A percentile compares a stretch with the other conserved stretches of the same genome.
phyloP scores from a whole-genome alignment of 2,797 vertebrate species.

The Denticeps clupeoides region DNA sequence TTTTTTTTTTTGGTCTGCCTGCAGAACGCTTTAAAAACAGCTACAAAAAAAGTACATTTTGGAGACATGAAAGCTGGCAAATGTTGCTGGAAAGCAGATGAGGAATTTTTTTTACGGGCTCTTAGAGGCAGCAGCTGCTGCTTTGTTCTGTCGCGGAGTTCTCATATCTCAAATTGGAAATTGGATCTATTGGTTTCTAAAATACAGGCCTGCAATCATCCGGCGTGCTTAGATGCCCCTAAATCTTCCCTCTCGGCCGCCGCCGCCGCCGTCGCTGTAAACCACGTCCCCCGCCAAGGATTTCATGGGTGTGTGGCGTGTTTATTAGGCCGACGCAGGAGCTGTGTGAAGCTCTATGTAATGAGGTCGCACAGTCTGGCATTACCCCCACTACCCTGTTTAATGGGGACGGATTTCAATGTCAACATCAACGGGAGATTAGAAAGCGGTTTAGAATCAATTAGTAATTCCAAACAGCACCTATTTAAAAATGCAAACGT shows the following conservation, averaged over 20 bases:
- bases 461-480: too few species aligned
- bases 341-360: constrained; percentile 12
- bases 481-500: too few species aligned
- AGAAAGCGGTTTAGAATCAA: constrained; percentile 42
- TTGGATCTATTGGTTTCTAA: not conserved
- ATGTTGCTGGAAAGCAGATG: too few species aligned
- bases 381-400: constrained; percentile 12
- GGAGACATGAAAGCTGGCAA: too few species aligned
- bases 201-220: not conserved
- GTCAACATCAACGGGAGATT: constrained; percentile 38
- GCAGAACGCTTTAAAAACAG: too few species aligned
- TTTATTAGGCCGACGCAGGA: not conserved
- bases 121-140: too few species aligned
- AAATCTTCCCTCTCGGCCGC: not conserved
- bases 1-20: too few species aligned
- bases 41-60: too few species aligned
- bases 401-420: constrained; percentile 21
- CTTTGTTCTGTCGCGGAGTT: too few species aligned
- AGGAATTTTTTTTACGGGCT: too few species aligned
- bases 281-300: not conserved
- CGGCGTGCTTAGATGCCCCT: not conserved
- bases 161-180: not conserved
- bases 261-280: constrained; percentile 2
- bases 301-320: not conserved
- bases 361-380: constrained; percentile 18